Evolutionary conservation across 2,888 invertebrate species (phyloP), one percentile per base, ranked within the genome.

Genomic region (Phlogophora meticulosa): DNA sequence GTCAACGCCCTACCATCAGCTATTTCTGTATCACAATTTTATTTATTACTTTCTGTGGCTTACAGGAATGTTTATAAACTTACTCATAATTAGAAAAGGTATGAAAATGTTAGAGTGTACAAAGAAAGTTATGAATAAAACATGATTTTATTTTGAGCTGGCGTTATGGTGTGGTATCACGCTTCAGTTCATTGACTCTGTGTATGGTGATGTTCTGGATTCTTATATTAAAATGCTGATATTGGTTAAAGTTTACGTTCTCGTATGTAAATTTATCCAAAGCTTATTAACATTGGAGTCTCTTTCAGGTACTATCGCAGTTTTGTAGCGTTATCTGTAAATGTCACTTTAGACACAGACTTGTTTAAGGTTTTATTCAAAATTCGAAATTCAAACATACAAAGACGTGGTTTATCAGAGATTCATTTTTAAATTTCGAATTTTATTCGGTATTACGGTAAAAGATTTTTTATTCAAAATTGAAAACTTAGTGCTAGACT

Each of bases 41-140:
- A 10, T 56, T 64, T 45, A 42, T 24, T 38, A 10, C 34, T 34
- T 34, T 7, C 15, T 10, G 38, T 56, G 7, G 49, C 48, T 59
- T 7, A 17, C 10, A 10, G 3, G 11, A 11, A 60, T 42, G 28
- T 9, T 42, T 1, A 11, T 49, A 32, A 61, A 32, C 22, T 49
- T 20, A 68, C 40, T 15, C 28, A 36, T 73, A 48, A 53, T 63
- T 46, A 36, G 3, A 24, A 48, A 28, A 20, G 3, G 3, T 20
- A 48, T 36, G 36, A n/a, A 36, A 28, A 20, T 59, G 20, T 40
- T 36, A 24, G 38, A 17, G 17, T 10, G 5, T 22, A 17, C 24
- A 43, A 56, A n/a, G 28, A 40, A 61, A 45, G 15, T n/a, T 46
- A 52, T 64, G 64, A 64, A 52, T 72, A 60, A 71, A 67, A 71